A percentile compares a stretch with the other conserved stretches of the same genome.
Evolutionary conservation across 2,113 vertebrate species (phyloP).

Genomic region (Vulpes vulpes): DNA sequence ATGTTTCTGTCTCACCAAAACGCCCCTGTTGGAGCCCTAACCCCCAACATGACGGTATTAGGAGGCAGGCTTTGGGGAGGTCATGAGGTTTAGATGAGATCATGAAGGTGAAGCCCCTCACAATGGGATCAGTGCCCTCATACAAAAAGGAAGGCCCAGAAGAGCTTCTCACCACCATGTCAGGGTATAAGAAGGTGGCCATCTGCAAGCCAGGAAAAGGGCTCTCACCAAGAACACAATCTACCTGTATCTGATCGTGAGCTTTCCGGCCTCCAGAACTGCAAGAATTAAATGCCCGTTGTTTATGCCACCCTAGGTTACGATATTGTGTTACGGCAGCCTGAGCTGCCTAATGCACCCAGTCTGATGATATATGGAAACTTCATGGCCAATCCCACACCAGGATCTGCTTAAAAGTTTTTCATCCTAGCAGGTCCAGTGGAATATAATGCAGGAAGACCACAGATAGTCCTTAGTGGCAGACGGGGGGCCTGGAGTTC

Average conservation of each 20-base stretch:
- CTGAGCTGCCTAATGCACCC: background rate
- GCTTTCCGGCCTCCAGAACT: no score
- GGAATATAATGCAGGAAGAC: background rate
- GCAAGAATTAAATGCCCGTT: background rate
- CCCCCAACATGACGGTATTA: background rate
- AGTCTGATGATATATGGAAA: background rate
- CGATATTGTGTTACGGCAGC: background rate
- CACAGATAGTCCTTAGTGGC: background rate
- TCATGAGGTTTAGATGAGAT: background rate
- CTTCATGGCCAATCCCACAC: background rate
- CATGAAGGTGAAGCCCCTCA: background rate
- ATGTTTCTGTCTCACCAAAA: background rate
- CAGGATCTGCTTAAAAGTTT: background rate
- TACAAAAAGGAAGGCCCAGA: background rate
- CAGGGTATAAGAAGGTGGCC: background rate
- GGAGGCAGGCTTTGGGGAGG: background rate
- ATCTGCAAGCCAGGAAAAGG: background rate
- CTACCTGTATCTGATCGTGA: background rate
- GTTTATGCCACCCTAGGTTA: background rate
- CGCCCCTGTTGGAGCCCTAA: no score
- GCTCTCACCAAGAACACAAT: background rate
- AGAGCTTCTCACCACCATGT: background rate
- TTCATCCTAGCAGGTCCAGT: background rate
- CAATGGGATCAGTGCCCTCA: background rate
- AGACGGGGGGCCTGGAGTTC: background rate